Conservation (phyloP, 2,888 invertebrate genomes). For the Drosophila tripunctata region DNA sequence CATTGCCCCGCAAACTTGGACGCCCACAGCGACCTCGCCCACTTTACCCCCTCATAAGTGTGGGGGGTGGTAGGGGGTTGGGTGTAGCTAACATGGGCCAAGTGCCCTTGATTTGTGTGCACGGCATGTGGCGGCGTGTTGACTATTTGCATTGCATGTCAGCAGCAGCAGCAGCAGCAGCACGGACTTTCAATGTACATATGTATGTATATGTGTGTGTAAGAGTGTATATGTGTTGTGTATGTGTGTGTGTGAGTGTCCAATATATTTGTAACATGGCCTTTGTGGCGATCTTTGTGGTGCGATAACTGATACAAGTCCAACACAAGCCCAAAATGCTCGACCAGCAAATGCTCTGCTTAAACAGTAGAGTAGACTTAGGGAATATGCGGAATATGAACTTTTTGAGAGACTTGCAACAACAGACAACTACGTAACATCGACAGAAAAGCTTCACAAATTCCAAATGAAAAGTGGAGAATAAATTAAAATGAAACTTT, state of each 20-base stretch:
- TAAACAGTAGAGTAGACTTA: no score
- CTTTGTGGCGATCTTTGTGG: constrained; percentile 76
- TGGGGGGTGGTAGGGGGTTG: not conserved
- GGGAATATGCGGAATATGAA: not conserved
- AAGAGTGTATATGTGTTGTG: not conserved
- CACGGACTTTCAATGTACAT: constrained; percentile 20
- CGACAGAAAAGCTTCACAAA: no score
- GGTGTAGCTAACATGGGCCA: constrained; percentile 52
- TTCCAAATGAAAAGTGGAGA: no score
- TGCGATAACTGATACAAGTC: constrained; percentile 57
- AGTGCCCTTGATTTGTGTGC: constrained; percentile 77
- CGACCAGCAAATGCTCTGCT: constrained; percentile 16
- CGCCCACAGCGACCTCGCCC: constrained; percentile 36
- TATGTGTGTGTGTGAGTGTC: constrained; percentile 42
- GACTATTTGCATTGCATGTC: constrained; percentile 79
- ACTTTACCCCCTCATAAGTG: not conserved
- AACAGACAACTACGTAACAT: no score
- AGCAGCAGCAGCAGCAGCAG: no score
- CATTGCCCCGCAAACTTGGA: constrained; percentile 61
- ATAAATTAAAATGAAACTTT: no score
- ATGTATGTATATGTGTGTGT: constrained; percentile 9
- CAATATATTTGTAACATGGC: constrained; percentile 81
- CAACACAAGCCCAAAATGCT: not conserved
- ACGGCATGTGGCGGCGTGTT: constrained; percentile 79
- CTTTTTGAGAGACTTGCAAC: no score